Evolutionary conservation across 2,797 vertebrate species (phyloP).

Genomic region (Oophaga sylvatica): DNA sequence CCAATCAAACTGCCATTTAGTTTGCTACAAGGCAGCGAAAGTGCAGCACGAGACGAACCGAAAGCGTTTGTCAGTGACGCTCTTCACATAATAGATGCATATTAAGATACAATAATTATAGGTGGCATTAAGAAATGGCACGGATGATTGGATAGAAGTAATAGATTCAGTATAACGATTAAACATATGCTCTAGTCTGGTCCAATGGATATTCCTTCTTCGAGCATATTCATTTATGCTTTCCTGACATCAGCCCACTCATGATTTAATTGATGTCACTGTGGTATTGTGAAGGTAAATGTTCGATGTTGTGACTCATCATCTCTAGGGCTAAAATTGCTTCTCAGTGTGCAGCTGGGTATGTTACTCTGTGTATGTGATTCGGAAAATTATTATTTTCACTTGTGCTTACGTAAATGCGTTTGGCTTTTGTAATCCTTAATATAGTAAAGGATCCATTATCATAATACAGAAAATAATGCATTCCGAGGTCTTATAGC

Average conservation of each 20-base stretch:
- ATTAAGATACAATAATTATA: slow-evolving; percentile 45
- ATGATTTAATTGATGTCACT: slow-evolving; percentile 47
- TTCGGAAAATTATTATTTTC: slow-evolving; percentile 22
- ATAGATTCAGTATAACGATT: slow-evolving; percentile 17
- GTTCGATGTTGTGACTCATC: slow-evolving; percentile 40
- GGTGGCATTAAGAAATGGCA: slow-evolving; percentile 13
- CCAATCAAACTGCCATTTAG: background rate
- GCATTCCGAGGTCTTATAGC: background rate
- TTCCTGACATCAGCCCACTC: slow-evolving; percentile 31
- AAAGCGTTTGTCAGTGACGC: slow-evolving; percentile 20
- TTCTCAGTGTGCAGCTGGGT: background rate
- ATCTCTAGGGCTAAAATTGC: slow-evolving; percentile 9
- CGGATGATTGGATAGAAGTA: slow-evolving; percentile 13
- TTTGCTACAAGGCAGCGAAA: background rate
- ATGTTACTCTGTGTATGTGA: background rate
- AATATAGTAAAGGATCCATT: slow-evolving; percentile 13
- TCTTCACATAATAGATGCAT: slow-evolving; percentile 34
- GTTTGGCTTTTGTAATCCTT: slow-evolving; percentile 20
- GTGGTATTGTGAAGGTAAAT: slow-evolving; percentile 9
- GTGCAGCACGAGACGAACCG: background rate
- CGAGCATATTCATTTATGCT: background rate
- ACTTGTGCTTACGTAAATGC: background rate
- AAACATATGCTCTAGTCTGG: background rate
- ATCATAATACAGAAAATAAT: background rate
- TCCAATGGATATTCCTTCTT: slow-evolving; percentile 17